These are phyloP conservation scores for Coregonus ussuriensis DNA, from an alignment of 2,797 vertebrate species.

Conservation along the genomic window DNA sequence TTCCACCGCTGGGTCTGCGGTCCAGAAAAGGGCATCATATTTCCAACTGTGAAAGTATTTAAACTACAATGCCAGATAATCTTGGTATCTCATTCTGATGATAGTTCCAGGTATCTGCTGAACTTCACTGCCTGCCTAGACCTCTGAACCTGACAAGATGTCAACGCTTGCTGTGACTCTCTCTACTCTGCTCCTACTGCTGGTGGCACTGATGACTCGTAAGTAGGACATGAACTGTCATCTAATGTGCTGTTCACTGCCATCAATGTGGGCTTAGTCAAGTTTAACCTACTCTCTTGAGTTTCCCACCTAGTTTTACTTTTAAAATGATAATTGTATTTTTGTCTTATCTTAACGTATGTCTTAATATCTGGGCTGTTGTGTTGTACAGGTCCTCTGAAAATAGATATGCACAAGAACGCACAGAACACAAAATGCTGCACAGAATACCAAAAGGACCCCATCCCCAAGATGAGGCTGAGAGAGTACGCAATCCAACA, in stretches of 20 bases:
- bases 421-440: slow-evolving; percentile 36
- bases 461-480: slow-evolving; percentile 34
- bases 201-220: slow-evolving; percentile 40
- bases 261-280: not conserved
- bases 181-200: slow-evolving; percentile 25
- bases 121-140: not conserved
- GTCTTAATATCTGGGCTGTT: not conserved
- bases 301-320: not conserved
- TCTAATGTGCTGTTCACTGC: too few species aligned
- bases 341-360: not conserved
- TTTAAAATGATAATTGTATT: not conserved
- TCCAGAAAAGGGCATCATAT: not conserved
- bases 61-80: slow-evolving; percentile 20
- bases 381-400: slow-evolving; percentile 38
- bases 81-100: not conserved
- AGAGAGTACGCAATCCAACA: slow-evolving; percentile 25
- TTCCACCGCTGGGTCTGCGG: not conserved
- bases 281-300: not conserved
- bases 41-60: slow-evolving; percentile 34
- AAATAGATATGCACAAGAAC: slow-evolving; percentile 38
- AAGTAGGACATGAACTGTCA: too few species aligned
- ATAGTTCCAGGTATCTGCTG: not conserved
- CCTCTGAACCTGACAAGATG: slow-evolving; percentile 40
- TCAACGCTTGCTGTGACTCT: slow-evolving; percentile 33
- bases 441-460: slow-evolving; percentile 7